Base-by-base conservation (phyloP, 2,797 vertebrate species). In the Uromys caudimaculatus region DNA sequence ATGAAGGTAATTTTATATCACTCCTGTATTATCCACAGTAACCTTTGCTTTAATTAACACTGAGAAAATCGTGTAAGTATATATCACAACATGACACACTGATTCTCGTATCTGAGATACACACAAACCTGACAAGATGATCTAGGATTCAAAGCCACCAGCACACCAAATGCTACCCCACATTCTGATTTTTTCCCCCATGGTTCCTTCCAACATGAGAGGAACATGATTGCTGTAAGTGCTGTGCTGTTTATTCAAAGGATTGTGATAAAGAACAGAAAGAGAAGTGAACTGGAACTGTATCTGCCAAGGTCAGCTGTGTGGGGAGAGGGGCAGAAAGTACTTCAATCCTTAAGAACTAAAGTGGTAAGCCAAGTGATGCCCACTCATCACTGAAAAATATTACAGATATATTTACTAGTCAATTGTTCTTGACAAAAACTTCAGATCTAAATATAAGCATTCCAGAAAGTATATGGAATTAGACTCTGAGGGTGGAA, bases 41-140 rank as follows among this genome's bases (percentile, higher is more conserved):
- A 88, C 35, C 83, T 76, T 77, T 95, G 95, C 78, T 78, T 84
- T 88, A 62, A 94, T 92, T 88, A 79, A 60, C 91, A 71, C 17
- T 93, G 60, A 69, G 75, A 92, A 96, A 93, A 93, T 5, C 35
- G 93, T 78, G 54, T 4, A 67, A 67, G 19, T 50, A 50, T 47
- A 11, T 32, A 62, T 4, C 19, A 50, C 13, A 69, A 10, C 4
- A 69, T 1, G 35, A 86, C 23, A 29, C 23, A 58, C 9, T 54
- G 24, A 82, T 83, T 82, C 73, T 78, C 23, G 50, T 56, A 67
- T 85, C 76, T 94, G 56, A 23, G 87, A 90, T 64, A 38, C 44
- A 6, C n/a, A n/a, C 10, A 90, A 62, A 58, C 38, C 76, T 71
- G 86, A 71, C 0, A 47, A 83, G 54, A 76, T 32, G 75, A 12